Evolutionary conservation across 2,113 vertebrate genomes (phyloP).

Genomic region (Pseudorhombus dupliciocellatus): DNA sequence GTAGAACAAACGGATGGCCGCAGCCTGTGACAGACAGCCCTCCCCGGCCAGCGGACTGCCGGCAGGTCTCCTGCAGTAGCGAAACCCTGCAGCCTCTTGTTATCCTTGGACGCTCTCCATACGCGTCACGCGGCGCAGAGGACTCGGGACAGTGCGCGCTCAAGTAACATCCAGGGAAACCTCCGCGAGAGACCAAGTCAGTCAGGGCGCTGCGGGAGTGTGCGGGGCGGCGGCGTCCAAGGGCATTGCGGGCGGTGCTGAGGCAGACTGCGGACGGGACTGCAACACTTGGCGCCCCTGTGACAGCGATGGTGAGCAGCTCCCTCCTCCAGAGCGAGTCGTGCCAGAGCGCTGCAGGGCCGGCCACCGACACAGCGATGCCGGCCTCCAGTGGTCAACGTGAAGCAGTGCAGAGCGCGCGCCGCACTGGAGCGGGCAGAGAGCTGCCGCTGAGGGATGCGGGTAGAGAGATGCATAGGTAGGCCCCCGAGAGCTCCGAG

Average conservation of each 20-base stretch:
- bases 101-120: conserved; percentile 72
- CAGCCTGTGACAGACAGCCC: conserved; percentile 32
- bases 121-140: conserved; percentile 52
- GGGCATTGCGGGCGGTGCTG: conserved; percentile 78
- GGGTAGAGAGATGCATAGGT: background rate
- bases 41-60: conserved; percentile 36
- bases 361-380: background rate
- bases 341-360: conserved; percentile 25
- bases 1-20: conserved; percentile 58
- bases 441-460: background rate
- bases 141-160: conserved; percentile 36
- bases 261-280: conserved; percentile 76
- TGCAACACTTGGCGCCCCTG: conserved; percentile 73
- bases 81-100: conserved; percentile 62
- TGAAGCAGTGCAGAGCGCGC: background rate
- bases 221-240: conserved; percentile 65
- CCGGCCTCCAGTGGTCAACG: conserved; percentile 60
- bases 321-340: conserved; percentile 69
- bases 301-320: conserved; percentile 63
- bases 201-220: conserved; percentile 37
- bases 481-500: too few relatives aligned
- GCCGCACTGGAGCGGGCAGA: background rate
- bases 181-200: conserved; percentile 20
- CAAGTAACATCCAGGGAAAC: conserved; percentile 41
- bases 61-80: conserved; percentile 68